These are phyloP conservation scores for Chaetops frenatus DNA, from an alignment of 2,113 vertebrate genomes.

Conservation along the genomic window DNA sequence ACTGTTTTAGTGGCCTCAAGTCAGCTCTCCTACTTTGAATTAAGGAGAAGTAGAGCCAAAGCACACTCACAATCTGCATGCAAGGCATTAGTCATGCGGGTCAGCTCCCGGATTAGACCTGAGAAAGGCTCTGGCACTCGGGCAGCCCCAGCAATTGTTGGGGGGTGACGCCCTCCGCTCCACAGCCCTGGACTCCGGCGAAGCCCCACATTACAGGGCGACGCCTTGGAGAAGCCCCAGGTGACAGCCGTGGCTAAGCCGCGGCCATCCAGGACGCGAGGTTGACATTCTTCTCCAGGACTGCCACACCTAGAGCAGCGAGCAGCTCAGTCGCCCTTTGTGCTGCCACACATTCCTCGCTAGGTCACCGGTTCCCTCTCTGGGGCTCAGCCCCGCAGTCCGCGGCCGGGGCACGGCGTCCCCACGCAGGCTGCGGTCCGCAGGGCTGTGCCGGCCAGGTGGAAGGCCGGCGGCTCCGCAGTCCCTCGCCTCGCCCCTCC, in stretches of 20 bases:
- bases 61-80: not conserved
- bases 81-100: not conserved
- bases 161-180: not conserved
- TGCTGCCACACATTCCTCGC: not conserved
- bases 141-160: not conserved
- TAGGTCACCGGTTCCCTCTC: fast-evolving
- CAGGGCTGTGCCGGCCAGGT: not conserved
- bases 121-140: not conserved
- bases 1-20: not conserved
- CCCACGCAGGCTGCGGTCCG: not conserved
- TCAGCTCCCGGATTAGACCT: not conserved
- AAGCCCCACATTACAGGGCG: fast-evolving
- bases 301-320: not conserved
- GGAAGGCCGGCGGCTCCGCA: not conserved
- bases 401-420: not conserved
- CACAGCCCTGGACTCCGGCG: not conserved
- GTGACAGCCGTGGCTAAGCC: not conserved
- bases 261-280: not conserved
- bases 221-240: not conserved
- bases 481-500: not conserved
- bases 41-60: not conserved
- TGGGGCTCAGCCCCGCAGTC: not conserved
- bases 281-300: not conserved
- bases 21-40: not conserved
- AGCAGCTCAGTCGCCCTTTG: not conserved